phyloP scores from a whole-genome alignment of 2,888 invertebrate genomes.

The Heteropelma amictum region DNA sequence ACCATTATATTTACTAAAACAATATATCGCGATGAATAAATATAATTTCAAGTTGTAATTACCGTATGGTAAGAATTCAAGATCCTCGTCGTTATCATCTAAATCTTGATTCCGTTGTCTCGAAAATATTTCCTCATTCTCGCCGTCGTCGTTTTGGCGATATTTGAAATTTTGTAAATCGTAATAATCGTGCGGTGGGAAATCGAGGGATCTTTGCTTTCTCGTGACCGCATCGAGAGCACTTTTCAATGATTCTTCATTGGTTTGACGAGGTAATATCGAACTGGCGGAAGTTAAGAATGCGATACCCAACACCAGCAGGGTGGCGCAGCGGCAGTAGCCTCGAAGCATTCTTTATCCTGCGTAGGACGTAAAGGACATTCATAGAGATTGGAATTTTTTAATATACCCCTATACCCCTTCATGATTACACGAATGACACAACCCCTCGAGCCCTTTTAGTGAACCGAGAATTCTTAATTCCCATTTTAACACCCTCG shows the following conservation, averaged over 20 bases:
- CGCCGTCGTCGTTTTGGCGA: slow-evolving; percentile 59
- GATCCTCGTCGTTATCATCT: slow-evolving; percentile 60
- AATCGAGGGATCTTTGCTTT: slow-evolving; percentile 76
- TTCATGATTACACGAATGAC: too few species aligned
- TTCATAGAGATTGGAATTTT: slow-evolving; percentile 9
- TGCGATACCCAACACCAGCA: slow-evolving; percentile 27
- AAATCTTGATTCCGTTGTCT: slow-evolving; percentile 54
- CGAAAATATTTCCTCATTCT: slow-evolving; percentile 63
- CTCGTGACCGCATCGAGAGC: slow-evolving; percentile 78
- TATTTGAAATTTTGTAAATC: slow-evolving; percentile 69
- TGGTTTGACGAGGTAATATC: slow-evolving; percentile 58
- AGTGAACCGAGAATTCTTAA: slow-evolving; percentile 32
- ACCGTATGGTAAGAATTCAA: slow-evolving; percentile 70
- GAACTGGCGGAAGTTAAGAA: slow-evolving; percentile 48
- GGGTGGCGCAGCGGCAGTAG: not conserved
- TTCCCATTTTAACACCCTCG: not conserved
- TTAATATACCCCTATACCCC: too few species aligned
- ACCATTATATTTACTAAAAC: not conserved
- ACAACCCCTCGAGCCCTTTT: too few species aligned
- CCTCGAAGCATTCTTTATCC: slow-evolving; percentile 46
- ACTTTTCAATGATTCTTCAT: slow-evolving; percentile 77
- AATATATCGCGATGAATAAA: not conserved
- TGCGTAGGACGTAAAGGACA: not conserved
- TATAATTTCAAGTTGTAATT: not conserved
- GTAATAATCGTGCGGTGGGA: slow-evolving; percentile 67